Evolutionary conservation across 2,113 vertebrate genomes (phyloP).

Genomic region (Percina caprodes): DNA sequence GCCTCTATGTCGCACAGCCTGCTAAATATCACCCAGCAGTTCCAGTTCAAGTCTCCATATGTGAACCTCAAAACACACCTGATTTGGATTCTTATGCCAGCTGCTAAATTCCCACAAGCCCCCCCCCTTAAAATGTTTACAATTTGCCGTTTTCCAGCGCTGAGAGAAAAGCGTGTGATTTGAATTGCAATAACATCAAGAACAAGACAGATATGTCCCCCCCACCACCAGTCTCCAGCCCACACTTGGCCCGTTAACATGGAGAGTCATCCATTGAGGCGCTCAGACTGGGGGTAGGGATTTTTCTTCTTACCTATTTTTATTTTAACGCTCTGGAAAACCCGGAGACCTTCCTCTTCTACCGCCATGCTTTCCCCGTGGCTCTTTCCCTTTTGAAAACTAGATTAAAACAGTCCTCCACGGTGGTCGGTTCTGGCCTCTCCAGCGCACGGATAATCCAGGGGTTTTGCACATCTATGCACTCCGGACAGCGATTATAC

Average conservation of each 20-base stretch:
- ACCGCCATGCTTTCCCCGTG: slow-evolving; percentile 89
- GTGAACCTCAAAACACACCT: slow-evolving; percentile 10
- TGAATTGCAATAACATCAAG: slow-evolving; percentile 74
- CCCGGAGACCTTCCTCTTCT: slow-evolving; percentile 95
- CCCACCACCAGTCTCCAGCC: slow-evolving; percentile 38
- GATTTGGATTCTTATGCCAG: slow-evolving; percentile 44
- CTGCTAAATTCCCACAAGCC: slow-evolving; percentile 56
- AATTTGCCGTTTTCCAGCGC: slow-evolving; percentile 21
- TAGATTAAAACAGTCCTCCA: slow-evolving; percentile 65
- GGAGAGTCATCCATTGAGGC: slow-evolving; percentile 64
- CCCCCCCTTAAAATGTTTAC: background rate
- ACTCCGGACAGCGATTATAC: slow-evolving; percentile 58
- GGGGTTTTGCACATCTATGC: slow-evolving; percentile 77
- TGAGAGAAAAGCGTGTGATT: slow-evolving; percentile 65
- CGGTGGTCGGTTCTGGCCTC: slow-evolving; percentile 63
- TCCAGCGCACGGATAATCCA: slow-evolving; percentile 78
- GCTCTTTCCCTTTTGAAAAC: slow-evolving; percentile 62
- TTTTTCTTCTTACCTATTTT: slow-evolving; percentile 90
- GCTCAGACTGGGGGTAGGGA: slow-evolving; percentile 68
- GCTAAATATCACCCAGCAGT: slow-evolving; percentile 6
- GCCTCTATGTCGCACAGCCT: slow-evolving; percentile 27
- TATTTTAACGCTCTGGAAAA: slow-evolving; percentile 97
- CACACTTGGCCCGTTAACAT: slow-evolving; percentile 62
- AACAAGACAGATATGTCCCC: slow-evolving; percentile 54
- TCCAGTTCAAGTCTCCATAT: slow-evolving; percentile 35